Percentiles rank a stretch among this genome's conserved stretches.
Conservation (phyloP, 2,113 vertebrate species). For the Nymphicus hollandicus region DNA sequence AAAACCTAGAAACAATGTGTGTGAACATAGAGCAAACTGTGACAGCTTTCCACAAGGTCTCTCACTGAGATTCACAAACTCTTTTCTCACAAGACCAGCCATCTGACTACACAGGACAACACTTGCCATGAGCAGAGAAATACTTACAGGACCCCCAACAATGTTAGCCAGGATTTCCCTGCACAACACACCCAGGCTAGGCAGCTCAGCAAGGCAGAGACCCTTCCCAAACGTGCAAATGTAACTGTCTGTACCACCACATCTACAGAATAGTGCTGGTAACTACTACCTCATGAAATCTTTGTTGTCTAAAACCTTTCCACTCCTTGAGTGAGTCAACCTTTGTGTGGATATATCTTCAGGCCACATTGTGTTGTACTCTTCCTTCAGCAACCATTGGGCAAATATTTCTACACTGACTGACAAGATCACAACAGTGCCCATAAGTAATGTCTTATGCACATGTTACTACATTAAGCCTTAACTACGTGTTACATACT, state of each 20-base stretch:
- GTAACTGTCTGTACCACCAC: not conserved
- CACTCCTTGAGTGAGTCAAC: rapidly evolving
- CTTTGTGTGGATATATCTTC: not conserved
- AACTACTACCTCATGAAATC: not conserved
- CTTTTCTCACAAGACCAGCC: not conserved
- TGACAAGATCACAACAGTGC: not conserved
- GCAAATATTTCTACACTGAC: not conserved
- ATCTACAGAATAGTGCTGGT: not conserved
- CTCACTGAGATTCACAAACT: not conserved
- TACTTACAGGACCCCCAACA: not conserved
- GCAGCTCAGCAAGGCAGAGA: not conserved
- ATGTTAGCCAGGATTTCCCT: not conserved
- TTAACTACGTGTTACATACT: too few species aligned
- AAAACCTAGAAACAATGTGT: not conserved
- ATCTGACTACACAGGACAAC: not conserved
- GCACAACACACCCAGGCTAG: not conserved
- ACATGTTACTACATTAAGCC: not conserved
- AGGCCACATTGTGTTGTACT: rapidly evolving
- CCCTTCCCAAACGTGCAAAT: not conserved
- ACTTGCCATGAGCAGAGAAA: not conserved
- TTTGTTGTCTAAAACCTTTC: not conserved
- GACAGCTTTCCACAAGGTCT: not conserved
- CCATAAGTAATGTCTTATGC: not conserved
- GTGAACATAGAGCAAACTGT: not conserved
- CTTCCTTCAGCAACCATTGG: not conserved